Evolutionary conservation across 2,113 vertebrate species (phyloP).

Genomic region (Chionodraco myersi): DNA sequence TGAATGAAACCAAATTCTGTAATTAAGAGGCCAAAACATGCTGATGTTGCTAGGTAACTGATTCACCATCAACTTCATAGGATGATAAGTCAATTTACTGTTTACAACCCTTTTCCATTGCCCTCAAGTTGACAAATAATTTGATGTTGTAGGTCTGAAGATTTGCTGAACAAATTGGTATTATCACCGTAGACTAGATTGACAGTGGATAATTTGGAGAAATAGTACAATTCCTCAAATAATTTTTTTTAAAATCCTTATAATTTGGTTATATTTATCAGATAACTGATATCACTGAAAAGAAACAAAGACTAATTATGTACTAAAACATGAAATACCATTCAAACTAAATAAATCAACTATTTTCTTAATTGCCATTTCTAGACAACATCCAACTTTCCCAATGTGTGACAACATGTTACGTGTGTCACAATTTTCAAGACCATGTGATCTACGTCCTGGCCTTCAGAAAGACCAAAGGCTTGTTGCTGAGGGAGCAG

Average conservation of each 20-base stretch:
- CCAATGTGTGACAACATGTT: not conserved
- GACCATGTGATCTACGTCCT: conserved; percentile 2
- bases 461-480: conserved; percentile 20
- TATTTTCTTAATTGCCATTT: not conserved
- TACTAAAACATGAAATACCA: not conserved
- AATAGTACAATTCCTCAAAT: not conserved
- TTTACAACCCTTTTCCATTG: too few relatives aligned
- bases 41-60: not conserved
- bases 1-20: too few relatives aligned
- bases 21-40: not conserved
- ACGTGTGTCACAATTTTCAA: not conserved
- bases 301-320: too few relatives aligned
- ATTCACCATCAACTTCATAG: not conserved
- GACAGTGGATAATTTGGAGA: too few relatives aligned
- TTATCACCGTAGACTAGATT: too few relatives aligned
- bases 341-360: not conserved
- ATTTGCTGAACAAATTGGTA: too few relatives aligned
- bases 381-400: not conserved
- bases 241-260: not conserved
- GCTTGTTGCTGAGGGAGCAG: conserved; percentile 34
- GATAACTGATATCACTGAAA: not conserved
- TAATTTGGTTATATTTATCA: not conserved
- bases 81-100: not conserved
- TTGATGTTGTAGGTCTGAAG: too few relatives aligned
- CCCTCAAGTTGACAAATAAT: too few relatives aligned